phyloP scores from a whole-genome alignment of 1,140 invertebrate genomes.

The Nymphalis io region DNA sequence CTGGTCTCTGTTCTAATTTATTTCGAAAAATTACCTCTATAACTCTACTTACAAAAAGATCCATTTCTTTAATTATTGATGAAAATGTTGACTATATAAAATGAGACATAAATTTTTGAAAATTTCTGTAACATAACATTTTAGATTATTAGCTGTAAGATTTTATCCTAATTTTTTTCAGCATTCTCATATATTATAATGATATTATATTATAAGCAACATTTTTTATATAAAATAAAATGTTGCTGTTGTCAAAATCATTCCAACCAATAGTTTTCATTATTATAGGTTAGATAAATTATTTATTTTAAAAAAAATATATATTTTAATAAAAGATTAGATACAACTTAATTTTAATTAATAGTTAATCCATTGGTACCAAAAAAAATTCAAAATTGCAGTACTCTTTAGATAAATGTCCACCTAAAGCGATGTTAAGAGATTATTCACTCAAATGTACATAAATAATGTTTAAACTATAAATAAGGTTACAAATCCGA shows the following conservation, averaged over 20 bases:
- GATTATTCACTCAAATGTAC: not conserved
- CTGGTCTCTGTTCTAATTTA: not conserved
- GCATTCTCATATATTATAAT: too few species aligned
- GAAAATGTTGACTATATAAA: too few species aligned
- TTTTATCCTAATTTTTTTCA: too few species aligned
- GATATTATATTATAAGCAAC: too few species aligned
- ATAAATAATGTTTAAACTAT: slow-evolving; percentile 3
- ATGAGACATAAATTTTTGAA: too few species aligned
- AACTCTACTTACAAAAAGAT: not conserved
- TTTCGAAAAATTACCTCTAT: not conserved
- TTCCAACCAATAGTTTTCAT: slow-evolving; percentile 24
- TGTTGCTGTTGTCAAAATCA: slow-evolving; percentile 35
- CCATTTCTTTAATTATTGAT: not conserved
- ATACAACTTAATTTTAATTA: not conserved
- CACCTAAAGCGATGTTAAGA: not conserved
- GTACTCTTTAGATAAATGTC: not conserved
- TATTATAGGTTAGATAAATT: slow-evolving; percentile 18
- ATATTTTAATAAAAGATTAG: not conserved
- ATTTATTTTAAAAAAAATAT: slow-evolving; percentile 7
- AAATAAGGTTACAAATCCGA: slow-evolving; percentile 2
- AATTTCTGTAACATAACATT: too few species aligned
- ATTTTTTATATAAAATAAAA: slow-evolving; percentile 8
- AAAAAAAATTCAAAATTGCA: not conserved
- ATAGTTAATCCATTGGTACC: not conserved
- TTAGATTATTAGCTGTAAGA: too few species aligned